phyloP scores from a whole-genome alignment of 1,140 invertebrate species.

The Tetragnatha versicolor region DNA sequence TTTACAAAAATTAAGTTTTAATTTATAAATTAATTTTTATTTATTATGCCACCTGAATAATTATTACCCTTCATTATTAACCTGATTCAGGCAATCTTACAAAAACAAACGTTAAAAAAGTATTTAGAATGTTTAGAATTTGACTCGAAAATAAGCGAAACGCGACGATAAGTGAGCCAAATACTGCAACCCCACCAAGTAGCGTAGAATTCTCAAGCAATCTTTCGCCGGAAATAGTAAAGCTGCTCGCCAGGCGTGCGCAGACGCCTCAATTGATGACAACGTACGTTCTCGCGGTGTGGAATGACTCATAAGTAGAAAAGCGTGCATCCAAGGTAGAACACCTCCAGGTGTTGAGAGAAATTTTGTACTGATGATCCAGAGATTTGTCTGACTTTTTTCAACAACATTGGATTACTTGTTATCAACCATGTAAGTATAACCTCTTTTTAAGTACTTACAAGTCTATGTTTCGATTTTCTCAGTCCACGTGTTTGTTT shows the following conservation, averaged over 20 bases:
- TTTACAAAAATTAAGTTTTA: too few relatives aligned
- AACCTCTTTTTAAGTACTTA: too few relatives aligned
- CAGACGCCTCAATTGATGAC: constrained; percentile 6
- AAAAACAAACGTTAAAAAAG: too few relatives aligned
- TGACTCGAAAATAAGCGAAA: not conserved
- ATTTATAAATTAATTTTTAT: too few relatives aligned
- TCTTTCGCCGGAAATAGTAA: constrained; percentile 52
- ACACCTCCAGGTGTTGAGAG: constrained; percentile 11
- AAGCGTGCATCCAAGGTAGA: constrained; percentile 21
- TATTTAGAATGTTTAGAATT: too few relatives aligned
- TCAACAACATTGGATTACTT: constrained; percentile 23
- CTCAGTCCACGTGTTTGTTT: too few relatives aligned
- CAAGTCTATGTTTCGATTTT: too few relatives aligned
- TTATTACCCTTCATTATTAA: too few relatives aligned
- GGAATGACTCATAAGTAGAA: constrained; percentile 50
- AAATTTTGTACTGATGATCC: too few relatives aligned
- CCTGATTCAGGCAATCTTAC: too few relatives aligned
- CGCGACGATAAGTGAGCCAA: not conserved
- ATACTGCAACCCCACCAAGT: not conserved
- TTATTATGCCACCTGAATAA: too few relatives aligned
- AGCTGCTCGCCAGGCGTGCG: constrained; percentile 43
- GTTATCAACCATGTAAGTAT: constrained; percentile 21
- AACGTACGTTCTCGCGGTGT: constrained; percentile 5
- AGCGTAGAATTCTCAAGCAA: constrained; percentile 35
- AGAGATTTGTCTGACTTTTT: too few relatives aligned